These are phyloP conservation scores for Seriola dumerili DNA, from an alignment of 2,113 vertebrate species.

Conservation along the genomic window DNA sequence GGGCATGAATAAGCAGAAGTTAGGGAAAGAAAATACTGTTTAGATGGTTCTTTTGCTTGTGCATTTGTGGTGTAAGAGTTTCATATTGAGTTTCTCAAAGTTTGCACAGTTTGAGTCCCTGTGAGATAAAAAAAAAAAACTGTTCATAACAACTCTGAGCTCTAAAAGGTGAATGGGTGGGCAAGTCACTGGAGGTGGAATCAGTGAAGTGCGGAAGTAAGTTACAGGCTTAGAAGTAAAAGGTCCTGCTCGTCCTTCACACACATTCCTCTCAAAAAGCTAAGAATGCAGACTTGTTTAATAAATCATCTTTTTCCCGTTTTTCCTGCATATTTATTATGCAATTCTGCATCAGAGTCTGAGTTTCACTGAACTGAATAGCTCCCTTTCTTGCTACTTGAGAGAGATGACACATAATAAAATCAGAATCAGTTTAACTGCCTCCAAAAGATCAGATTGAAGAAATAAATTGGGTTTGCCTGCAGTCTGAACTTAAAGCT, in stretches of 20 bases:
- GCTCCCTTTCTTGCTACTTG: not conserved
- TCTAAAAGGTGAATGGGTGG: conserved; percentile 14
- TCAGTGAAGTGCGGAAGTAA: conserved; percentile 34
- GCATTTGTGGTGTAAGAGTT: not conserved
- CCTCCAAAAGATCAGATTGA: conserved; percentile 8
- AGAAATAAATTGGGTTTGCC: not conserved
- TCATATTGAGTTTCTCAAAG: not conserved
- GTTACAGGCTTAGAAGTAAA: conserved; percentile 22
- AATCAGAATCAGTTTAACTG: not conserved
- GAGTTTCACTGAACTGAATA: conserved; percentile 21
- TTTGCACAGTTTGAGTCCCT: not conserved
- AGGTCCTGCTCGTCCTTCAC: conserved; percentile 26
- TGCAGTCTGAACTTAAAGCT: not conserved
- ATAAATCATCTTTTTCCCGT: conserved; percentile 40
- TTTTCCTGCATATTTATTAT: conserved; percentile 21
- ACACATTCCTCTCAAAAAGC: conserved; percentile 33
- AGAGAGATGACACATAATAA: conserved; percentile 1
- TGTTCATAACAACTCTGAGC: conserved; percentile 6
- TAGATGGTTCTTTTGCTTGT: not conserved
- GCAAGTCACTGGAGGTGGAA: conserved; percentile 25
- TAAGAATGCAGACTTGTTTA: conserved; percentile 29
- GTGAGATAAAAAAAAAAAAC: conserved; percentile 1
- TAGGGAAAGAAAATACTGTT: no score
- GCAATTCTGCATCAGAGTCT: conserved; percentile 7
- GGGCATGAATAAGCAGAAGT: not conserved